Evolutionary conservation across 2,888 invertebrate species (phyloP).

Genomic region (Panopea generosa): DNA sequence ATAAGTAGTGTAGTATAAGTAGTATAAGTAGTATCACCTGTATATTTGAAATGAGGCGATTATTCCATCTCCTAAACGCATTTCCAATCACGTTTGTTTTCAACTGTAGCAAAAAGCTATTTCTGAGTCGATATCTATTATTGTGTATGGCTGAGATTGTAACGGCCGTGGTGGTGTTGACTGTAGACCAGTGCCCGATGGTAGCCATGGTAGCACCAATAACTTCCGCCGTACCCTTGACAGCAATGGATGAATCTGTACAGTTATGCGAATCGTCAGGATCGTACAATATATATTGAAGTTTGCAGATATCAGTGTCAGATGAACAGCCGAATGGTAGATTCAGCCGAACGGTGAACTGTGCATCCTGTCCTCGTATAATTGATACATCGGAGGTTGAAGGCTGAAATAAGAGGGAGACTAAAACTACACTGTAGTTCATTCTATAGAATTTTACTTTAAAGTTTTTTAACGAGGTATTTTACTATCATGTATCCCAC

Average conservation of each 20-base stretch:
- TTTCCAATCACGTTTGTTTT: slow-evolving; percentile 13
- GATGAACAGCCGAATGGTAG: slow-evolving; percentile 32
- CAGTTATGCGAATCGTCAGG: slow-evolving; percentile 22
- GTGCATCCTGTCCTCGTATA: too few relatives aligned
- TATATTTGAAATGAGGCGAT: background rate
- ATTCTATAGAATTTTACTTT: too few relatives aligned
- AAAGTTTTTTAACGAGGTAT: too few relatives aligned
- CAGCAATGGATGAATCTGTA: slow-evolving; percentile 24
- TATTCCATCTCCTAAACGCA: slow-evolving; percentile 5
- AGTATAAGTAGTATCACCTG: too few relatives aligned
- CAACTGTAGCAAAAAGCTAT: slow-evolving; percentile 5
- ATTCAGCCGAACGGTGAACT: background rate
- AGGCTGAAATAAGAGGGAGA: too few relatives aligned
- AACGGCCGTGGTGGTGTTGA: slow-evolving; percentile 4
- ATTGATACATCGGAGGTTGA: too few relatives aligned
- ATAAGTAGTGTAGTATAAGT: too few relatives aligned
- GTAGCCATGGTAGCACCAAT: background rate
- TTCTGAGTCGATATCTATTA: slow-evolving; percentile 15
- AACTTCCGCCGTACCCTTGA: background rate
- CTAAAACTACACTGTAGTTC: too few relatives aligned
- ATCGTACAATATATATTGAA: slow-evolving; percentile 23
- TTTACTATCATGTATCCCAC: too few relatives aligned
- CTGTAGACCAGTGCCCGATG: background rate
- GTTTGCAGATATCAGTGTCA: background rate
- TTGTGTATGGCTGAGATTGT: slow-evolving; percentile 35